Evolutionary conservation across 2,888 invertebrate species (phyloP), one percentile per base, ranked within the genome.

Genomic region (Doris montereyensis): DNA sequence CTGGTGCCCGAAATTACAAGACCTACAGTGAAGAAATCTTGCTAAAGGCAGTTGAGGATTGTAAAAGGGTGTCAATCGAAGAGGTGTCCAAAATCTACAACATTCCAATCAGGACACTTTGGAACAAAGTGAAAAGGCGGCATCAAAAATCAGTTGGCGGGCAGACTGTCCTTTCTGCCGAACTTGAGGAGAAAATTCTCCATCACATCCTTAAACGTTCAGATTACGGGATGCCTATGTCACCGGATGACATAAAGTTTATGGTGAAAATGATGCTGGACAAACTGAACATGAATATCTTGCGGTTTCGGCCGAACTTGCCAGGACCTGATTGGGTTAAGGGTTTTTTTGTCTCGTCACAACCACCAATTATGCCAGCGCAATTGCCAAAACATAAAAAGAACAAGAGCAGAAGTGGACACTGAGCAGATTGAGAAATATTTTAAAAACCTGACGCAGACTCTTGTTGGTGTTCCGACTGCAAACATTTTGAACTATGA

Each of bases 401-500:
- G 68, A n/a, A 21, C 21, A 30, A 21, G 76, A 30, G 35, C 41
- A 0, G 65, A 21, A 30, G 4, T 76, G 2, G 24, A 24, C 26
- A 17, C 17, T n/a, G 24, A 32, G 3, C 10, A n/a, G 13, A 67
- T 76, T 1, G 17, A 13, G 1, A 13, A 1, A 1, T 77, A 70
- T 57, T 70, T 77, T 77, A 32, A 77, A 21, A 52, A 68, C 58
- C 62, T 71, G 35, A 17, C 72, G 52, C 24, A 34, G 32, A 57
- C 57, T 41, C 41, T 72, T 1, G n/a, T 52, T 26, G 76, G 32
- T 24, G 68, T 84, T 2, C 79, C 78, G 17, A 67, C 78, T 1
- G 65, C n/a, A 21, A 85, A 87, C 71, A 85, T 89, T 2, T 84
- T 85, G 73, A 90, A 89, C 71, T 91, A 88, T 82, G 90, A 90